Base-by-base conservation (phyloP, 2,888 invertebrate genomes). In the Mycogona germanica region DNA sequence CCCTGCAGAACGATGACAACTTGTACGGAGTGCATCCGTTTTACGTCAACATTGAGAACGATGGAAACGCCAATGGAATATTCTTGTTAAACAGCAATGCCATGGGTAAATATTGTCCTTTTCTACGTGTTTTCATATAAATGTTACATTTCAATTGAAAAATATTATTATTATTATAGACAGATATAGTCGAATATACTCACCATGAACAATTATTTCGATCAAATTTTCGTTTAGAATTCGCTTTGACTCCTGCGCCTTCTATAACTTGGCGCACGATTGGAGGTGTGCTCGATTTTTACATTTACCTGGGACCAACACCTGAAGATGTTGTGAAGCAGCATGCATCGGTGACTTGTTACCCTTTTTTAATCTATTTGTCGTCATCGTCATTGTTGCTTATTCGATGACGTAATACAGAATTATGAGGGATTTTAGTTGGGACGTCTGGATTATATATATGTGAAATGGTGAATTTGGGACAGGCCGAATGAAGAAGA, bases 231-330 rank as follows among this genome's bases (percentile, higher is more conserved):
- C 35, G 35, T 32, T 21, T 70, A 87, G 88, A 89, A 66, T 74
- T 87, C 17, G 77, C 83, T n/a, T 69, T 87, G 0, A 87, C 87
- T 64, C 86, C 87, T 2, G 74, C 79, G 0, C 87, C 87, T 0
- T 84, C 81, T 2, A 74, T 92, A 48, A 89, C 88, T 0, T 91
- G 82, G 68, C 75, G 92, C 55, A 75, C 84, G 0, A 80, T 83
- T 38, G 91, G 91, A 12, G 91, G 91, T 0, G 74, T 88, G 6
- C 72, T 92, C 2, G 82, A 87, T 66, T 78, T 91, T 55, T 82
- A 81, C 66, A 73, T 89, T 58, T 79, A 88, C 65, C 61, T 83
- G 64, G 91, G 89, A 0, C 84, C 87, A 0, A 72, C 77, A 0
- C 87, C 91, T 0, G 68, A 68, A 53, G 63, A 48, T 30, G 84